These are phyloP conservation scores for Cathartes aura DNA, from an alignment of 2,113 vertebrate species.

Conservation along the genomic window DNA sequence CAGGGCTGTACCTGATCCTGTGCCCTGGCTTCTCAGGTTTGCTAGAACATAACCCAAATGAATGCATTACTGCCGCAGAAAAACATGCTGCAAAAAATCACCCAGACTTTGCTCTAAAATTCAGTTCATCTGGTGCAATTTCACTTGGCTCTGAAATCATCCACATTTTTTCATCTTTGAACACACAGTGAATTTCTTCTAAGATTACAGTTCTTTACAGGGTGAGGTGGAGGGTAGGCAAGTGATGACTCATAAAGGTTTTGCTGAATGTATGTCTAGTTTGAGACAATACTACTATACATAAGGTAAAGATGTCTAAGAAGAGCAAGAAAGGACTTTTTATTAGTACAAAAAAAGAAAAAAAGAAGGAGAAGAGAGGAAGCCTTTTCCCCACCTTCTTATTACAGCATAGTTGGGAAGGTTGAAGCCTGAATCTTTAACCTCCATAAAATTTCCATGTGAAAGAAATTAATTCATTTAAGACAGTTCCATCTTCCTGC, in stretches of 20 bases:
- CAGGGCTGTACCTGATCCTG: not conserved
- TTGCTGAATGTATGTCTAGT: not conserved
- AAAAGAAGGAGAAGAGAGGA: not conserved
- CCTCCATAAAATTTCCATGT: not conserved
- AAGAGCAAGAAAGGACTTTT: not conserved
- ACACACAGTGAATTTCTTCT: not conserved
- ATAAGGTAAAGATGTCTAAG: not conserved
- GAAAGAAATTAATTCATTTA: not conserved
- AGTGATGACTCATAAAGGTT: not conserved
- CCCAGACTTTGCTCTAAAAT: not conserved
- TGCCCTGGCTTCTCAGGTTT: not conserved
- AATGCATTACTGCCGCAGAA: not conserved
- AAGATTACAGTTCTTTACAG: not conserved
- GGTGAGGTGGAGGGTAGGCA: not conserved
- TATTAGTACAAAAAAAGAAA: not conserved
- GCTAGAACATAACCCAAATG: not conserved
- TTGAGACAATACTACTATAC: not conserved
- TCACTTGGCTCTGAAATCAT: not conserved
- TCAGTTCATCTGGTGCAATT: not conserved
- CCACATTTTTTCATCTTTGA: not conserved
- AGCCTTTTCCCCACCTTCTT: not conserved
- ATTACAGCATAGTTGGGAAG: not conserved
- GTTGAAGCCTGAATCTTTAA: not conserved
- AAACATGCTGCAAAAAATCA: not conserved
- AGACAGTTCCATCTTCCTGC: not conserved